phyloP scores from a whole-genome alignment of 2,888 invertebrate genomes.

The Phania funesta region DNA sequence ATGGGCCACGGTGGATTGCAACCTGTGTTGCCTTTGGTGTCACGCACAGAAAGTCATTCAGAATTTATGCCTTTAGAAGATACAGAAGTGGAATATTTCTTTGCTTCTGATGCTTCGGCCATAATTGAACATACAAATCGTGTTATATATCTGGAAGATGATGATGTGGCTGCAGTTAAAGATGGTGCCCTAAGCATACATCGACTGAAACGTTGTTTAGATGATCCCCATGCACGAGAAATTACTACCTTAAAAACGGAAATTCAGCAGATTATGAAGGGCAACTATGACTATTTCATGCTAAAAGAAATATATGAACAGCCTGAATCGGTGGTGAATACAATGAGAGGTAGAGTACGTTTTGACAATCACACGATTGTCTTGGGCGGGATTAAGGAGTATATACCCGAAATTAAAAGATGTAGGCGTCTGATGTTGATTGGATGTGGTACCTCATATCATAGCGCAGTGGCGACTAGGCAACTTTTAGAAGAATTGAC shows the following conservation, averaged over 20 bases:
- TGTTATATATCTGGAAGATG: slow-evolving; percentile 98
- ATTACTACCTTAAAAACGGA: slow-evolving; percentile 98
- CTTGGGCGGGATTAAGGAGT: slow-evolving; percentile 98
- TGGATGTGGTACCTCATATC: slow-evolving; percentile 99
- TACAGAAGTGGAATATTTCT: slow-evolving; percentile 98
- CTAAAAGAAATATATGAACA: slow-evolving; percentile 99
- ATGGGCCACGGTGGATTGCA: slow-evolving; percentile 82
- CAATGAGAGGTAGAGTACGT: slow-evolving; percentile 98
- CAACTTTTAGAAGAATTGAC: slow-evolving; percentile 98
- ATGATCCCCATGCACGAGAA: slow-evolving; percentile 94
- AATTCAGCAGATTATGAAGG: slow-evolving; percentile 99
- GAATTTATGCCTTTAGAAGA: slow-evolving; percentile 95
- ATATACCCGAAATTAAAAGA: slow-evolving; percentile 97
- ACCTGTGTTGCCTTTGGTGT: slow-evolving; percentile 84
- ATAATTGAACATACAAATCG: slow-evolving; percentile 99
- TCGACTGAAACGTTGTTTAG: slow-evolving; percentile 89
- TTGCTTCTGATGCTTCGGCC: slow-evolving; percentile 99
- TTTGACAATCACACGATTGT: slow-evolving; percentile 93
- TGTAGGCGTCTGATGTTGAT: slow-evolving; percentile 98
- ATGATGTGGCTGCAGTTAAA: slow-evolving; percentile 96
- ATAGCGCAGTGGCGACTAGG: slow-evolving; percentile 98
- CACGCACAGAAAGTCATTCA: slow-evolving; percentile 92
- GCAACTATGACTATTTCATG: slow-evolving; percentile 99
- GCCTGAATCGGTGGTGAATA: slow-evolving; percentile 98
- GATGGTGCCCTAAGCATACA: slow-evolving; percentile 97